phyloP scores from a whole-genome alignment of 92 coral and sea anemone genomes.

The Pocillopora grandis region DNA sequence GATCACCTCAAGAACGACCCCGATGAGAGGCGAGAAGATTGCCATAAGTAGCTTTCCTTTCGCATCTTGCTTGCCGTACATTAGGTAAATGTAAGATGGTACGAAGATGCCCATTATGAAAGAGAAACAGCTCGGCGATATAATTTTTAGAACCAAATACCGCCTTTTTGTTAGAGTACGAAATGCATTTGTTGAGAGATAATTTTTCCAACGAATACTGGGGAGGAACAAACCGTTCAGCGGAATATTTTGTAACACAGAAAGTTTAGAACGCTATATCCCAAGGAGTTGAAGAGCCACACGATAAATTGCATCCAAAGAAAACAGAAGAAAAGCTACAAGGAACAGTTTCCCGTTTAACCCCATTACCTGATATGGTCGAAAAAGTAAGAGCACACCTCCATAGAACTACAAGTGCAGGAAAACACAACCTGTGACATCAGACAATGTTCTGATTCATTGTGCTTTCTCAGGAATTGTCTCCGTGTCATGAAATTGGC shows the following conservation, averaged over 20 bases:
- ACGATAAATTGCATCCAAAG: background rate
- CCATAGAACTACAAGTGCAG: background rate
- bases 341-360: background rate
- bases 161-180: too few species aligned
- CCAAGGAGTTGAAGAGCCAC: background rate
- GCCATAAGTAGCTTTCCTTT: background rate
- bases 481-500: background rate
- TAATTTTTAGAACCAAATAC: background rate
- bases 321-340: background rate
- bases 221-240: background rate
- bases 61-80: background rate
- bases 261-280: background rate
- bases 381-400: background rate
- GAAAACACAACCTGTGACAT: background rate
- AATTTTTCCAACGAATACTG: background rate
- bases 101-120: background rate
- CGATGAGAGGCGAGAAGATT: background rate
- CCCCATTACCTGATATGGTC: background rate
- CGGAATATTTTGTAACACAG: background rate
- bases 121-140: background rate
- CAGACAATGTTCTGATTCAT: background rate
- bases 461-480: background rate
- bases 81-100: background rate
- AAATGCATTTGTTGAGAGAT: background rate
- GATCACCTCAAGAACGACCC: background rate